phyloP scores from a whole-genome alignment of 2,888 invertebrate genomes.

The Callyntrura sp. region DNA sequence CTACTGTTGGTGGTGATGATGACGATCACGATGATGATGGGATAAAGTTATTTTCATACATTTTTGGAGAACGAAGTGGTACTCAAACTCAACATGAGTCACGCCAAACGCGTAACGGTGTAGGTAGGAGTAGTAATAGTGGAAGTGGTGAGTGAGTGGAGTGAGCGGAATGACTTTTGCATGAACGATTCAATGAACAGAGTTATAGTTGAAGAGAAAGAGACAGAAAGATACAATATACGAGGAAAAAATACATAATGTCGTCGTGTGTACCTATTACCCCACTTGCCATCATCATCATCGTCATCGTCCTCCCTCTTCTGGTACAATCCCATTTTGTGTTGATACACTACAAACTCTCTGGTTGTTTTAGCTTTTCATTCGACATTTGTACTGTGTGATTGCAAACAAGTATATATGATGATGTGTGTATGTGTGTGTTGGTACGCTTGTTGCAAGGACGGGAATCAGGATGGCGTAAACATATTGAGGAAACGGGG shows the following conservation, averaged over 20 bases:
- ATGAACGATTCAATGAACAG: slow-evolving; percentile 70
- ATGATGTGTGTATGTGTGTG: not conserved
- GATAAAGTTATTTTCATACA: slow-evolving; percentile 56
- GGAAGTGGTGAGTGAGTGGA: not conserved
- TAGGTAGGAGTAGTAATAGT: not conserved
- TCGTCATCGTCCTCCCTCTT: not conserved
- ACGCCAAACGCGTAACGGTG: not conserved
- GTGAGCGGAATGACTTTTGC: slow-evolving; percentile 67
- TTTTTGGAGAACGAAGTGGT: slow-evolving; percentile 50
- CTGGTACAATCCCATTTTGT: not conserved
- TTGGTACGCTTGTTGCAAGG: too few relatives aligned
- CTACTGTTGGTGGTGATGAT: slow-evolving; percentile 12
- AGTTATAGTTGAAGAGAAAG: not conserved
- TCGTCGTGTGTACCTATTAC: not conserved
- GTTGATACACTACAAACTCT: not conserved
- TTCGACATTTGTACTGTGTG: not conserved
- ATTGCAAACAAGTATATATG: not conserved
- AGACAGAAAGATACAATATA: slow-evolving; percentile 6
- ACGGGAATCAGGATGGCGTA: not conserved
- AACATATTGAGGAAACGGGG: not conserved
- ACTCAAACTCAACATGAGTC: slow-evolving; percentile 5
- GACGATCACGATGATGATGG: slow-evolving; percentile 13
- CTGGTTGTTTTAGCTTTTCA: too few relatives aligned
- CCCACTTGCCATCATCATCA: not conserved
- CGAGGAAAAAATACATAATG: not conserved